phyloP scores from a whole-genome alignment of 2,113 vertebrate genomes.

The Morone saxatilis region DNA sequence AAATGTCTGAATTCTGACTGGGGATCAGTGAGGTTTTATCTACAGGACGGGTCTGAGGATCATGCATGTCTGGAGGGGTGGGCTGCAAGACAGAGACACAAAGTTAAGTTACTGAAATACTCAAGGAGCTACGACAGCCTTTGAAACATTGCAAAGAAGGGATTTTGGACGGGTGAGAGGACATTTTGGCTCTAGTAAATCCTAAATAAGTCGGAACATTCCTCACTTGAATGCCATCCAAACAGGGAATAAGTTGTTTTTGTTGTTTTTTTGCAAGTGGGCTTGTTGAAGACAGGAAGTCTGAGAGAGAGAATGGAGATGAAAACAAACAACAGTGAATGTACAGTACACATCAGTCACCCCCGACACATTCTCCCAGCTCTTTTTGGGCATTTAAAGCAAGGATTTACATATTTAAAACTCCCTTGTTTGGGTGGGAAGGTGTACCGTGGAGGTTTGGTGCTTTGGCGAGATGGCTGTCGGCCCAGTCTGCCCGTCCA shows the following conservation, averaged over 20 bases:
- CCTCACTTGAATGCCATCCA: conserved; percentile 29
- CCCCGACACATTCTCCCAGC: conserved; percentile 37
- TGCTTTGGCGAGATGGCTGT: conserved; percentile 37
- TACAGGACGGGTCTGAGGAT: conserved; percentile 33
- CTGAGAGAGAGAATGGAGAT: conserved; percentile 34
- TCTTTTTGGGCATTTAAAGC: conserved; percentile 37
- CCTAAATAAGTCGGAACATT: conserved; percentile 29
- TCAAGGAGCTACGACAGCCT: conserved; percentile 25
- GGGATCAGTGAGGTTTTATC: conserved; percentile 31
- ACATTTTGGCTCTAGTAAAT: conserved; percentile 40
- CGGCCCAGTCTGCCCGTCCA: background rate
- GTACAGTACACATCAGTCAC: conserved; percentile 43
- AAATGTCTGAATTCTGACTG: conserved; percentile 8
- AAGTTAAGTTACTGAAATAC: background rate
- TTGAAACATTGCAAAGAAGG: conserved; percentile 28
- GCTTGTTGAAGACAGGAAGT: conserved; percentile 62
- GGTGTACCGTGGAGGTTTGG: conserved; percentile 11
- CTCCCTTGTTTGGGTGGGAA: conserved; percentile 22
- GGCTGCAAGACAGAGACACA: conserved; percentile 72
- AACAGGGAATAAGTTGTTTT: conserved; percentile 42
- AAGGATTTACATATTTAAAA: conserved; percentile 28
- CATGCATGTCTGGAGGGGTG: conserved; percentile 61
- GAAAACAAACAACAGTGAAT: conserved; percentile 35
- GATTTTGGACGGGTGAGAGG: conserved; percentile 36
- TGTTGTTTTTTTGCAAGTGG: conserved; percentile 75